phyloP scores from a whole-genome alignment of 2,888 invertebrate species.

The Epistrophella euchroma region DNA sequence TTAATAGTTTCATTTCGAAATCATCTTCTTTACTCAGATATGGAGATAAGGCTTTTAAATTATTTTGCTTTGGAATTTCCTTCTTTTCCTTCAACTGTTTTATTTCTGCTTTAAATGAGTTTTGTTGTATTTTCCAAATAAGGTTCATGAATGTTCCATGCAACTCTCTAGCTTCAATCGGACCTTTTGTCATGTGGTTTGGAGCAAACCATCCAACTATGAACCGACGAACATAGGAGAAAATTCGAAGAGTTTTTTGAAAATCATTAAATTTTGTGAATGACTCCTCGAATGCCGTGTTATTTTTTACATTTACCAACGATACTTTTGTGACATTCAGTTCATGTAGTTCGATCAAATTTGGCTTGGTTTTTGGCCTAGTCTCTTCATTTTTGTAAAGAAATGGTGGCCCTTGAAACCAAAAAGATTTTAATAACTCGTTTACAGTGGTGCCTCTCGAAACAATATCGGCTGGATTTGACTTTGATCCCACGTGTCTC shows the following conservation, averaged over 20 bases:
- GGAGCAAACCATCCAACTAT: slow-evolving; percentile 9
- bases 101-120: background rate
- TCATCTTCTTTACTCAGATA: background rate
- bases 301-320: background rate
- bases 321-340: background rate
- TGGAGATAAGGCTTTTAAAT: background rate
- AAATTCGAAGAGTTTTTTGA: background rate
- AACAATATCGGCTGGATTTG: background rate
- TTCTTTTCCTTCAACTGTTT: background rate
- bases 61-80: slow-evolving; percentile 2
- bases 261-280: no score
- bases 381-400: background rate
- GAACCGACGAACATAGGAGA: background rate
- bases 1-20: background rate
- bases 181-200: background rate
- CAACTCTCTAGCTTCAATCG: slow-evolving; percentile 4
- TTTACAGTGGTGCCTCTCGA: background rate
- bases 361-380: no score
- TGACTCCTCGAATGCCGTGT: no score
- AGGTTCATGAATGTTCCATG: background rate
- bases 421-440: background rate
- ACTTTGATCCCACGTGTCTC: background rate
- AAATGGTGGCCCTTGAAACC: background rate
- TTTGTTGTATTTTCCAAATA: background rate
- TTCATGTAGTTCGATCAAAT: background rate